These are phyloP conservation scores for Hydriomena furcata DNA, from an alignment of 2,888 invertebrate genomes.

Conservation along the genomic window DNA sequence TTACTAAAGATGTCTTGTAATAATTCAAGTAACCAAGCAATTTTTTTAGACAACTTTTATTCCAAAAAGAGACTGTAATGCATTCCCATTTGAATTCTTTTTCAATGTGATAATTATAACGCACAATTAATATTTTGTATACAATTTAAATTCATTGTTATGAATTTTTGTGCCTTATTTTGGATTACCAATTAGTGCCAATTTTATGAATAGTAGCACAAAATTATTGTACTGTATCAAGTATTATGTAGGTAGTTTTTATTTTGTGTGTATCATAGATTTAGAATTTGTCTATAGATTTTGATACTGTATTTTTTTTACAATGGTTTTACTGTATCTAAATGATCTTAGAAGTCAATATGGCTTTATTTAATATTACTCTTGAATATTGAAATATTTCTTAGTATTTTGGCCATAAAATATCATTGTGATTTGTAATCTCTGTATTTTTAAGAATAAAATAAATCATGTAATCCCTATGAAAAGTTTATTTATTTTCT, in stretches of 20 bases:
- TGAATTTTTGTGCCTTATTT: constrained; percentile 67
- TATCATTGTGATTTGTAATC: constrained; percentile 51
- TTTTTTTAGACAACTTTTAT: constrained; percentile 20
- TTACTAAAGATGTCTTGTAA: not conserved
- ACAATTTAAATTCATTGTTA: constrained; percentile 45
- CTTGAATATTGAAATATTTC: constrained; percentile 20
- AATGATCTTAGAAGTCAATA: constrained; percentile 18
- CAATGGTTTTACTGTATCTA: not conserved
- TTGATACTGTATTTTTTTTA: constrained; percentile 13
- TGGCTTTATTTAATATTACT: constrained; percentile 23
- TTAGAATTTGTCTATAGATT: constrained; percentile 1
- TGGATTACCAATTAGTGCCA: constrained; percentile 72
- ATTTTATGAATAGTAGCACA: constrained; percentile 41
- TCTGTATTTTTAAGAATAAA: constrained; percentile 43
- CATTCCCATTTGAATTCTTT: constrained; percentile 57
- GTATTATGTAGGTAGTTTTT: constrained; percentile 26
- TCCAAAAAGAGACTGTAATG: constrained; percentile 52
- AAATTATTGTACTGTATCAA: constrained; percentile 18
- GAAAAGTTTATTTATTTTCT: not conserved
- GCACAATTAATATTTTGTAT: constrained; percentile 39
- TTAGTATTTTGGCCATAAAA: constrained; percentile 59
- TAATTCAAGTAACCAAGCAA: constrained; percentile 17
- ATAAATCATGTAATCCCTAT: constrained; percentile 53
- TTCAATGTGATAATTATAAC: constrained; percentile 18
- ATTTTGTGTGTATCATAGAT: constrained; percentile 15